Evolutionary conservation across 2,888 invertebrate genomes (phyloP).

Genomic region (Oligia latruncula): DNA sequence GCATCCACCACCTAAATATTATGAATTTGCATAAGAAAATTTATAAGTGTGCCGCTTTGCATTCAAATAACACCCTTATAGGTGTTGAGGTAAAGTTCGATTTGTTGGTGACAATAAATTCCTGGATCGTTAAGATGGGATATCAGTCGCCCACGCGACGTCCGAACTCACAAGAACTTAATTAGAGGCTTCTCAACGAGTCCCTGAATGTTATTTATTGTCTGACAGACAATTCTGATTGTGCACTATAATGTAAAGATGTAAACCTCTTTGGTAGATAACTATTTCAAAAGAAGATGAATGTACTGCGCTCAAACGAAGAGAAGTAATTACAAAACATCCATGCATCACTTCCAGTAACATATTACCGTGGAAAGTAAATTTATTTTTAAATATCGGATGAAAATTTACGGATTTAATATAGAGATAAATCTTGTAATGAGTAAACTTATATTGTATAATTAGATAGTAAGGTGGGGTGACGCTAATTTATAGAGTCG

Average conservation of each 20-base stretch:
- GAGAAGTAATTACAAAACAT: conserved; percentile 65
- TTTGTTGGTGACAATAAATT: conserved; percentile 61
- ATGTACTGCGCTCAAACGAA: conserved; percentile 64
- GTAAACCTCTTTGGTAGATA: conserved; percentile 78
- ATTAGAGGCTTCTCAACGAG: conserved; percentile 86
- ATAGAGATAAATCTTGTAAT: conserved; percentile 63
- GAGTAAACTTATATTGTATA: conserved; percentile 67
- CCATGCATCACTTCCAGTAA: conserved; percentile 57
- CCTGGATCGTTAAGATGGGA: conserved; percentile 76
- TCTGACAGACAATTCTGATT: conserved; percentile 83
- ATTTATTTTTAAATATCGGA: conserved; percentile 58
- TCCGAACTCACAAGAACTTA: conserved; percentile 86
- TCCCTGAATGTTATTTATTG: conserved; percentile 84
- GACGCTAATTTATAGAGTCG: conserved; percentile 60
- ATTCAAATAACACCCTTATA: conserved; percentile 59
- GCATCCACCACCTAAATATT: conserved; percentile 77
- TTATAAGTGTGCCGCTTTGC: conserved; percentile 58
- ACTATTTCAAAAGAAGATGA: conserved; percentile 75
- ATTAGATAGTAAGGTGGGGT: conserved; percentile 62
- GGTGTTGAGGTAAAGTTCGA: conserved; percentile 63
- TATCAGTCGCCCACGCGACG: conserved; percentile 80
- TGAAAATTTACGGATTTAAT: conserved; percentile 56
- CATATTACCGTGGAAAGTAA: conserved; percentile 50
- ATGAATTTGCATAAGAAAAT: conserved; percentile 79
- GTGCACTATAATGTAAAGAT: conserved; percentile 68